These are phyloP conservation scores for Stichopus chloronotus DNA, from an alignment of 35 echinoderm and acorn worm species.

Conservation along the genomic window DNA sequence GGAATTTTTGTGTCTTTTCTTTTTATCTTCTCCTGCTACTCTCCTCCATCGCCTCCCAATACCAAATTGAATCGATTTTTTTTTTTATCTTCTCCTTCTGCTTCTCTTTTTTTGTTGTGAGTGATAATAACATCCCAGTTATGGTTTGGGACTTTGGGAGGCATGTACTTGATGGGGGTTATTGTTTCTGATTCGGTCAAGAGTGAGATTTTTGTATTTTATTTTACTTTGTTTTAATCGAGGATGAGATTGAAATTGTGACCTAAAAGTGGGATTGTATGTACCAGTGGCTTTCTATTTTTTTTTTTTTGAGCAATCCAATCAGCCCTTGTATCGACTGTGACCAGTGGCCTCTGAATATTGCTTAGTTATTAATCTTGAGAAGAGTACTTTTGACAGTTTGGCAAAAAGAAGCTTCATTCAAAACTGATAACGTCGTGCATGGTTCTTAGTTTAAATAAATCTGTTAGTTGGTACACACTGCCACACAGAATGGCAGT, in stretches of 20 bases:
- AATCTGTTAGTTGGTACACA: too few relatives aligned
- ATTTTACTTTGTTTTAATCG: too few relatives aligned
- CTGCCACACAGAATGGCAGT: too few relatives aligned
- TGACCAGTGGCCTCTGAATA: neutral
- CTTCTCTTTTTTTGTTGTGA: neutral
- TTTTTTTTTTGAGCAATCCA: neutral
- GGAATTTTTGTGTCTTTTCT: neutral
- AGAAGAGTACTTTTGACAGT: neutral
- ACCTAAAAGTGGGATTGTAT: too few relatives aligned
- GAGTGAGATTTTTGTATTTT: neutral
- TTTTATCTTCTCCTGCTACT: neutral
- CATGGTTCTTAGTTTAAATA: too few relatives aligned
- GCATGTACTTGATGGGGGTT: slow-evolving; percentile 23
- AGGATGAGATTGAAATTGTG: too few relatives aligned
- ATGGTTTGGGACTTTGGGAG: slow-evolving; percentile 45
- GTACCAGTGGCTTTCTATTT: neutral
- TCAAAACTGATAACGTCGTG: too few relatives aligned
- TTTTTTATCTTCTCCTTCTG: neutral
- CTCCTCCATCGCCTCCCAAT: neutral
- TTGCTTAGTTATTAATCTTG: neutral
- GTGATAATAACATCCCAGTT: slow-evolving; percentile 32
- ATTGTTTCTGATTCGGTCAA: slow-evolving; percentile 43
- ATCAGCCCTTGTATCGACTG: neutral
- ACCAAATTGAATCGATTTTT: neutral
- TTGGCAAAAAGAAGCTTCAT: neutral